Evolutionary conservation across 2,797 vertebrate species (phyloP).

Genomic region (Betta splendens): DNA sequence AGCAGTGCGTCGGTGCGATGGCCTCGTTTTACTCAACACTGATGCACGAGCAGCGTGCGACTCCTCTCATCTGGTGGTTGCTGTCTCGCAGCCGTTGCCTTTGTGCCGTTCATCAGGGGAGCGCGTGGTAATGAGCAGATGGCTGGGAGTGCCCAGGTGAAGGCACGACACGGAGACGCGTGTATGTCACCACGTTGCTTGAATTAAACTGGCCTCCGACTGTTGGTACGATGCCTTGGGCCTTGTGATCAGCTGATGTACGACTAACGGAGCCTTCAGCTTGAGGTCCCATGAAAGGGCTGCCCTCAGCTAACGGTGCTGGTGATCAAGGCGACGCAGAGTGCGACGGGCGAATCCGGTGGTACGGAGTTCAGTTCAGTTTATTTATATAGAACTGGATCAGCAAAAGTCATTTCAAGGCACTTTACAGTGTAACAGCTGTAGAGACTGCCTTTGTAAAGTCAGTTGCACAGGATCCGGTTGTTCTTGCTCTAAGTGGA

Average conservation of each 20-base stretch:
- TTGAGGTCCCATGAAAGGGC: constrained; percentile 29
- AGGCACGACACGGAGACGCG: constrained; percentile 24
- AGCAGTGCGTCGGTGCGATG: background rate
- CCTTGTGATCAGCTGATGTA: constrained; percentile 53
- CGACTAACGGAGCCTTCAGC: constrained; percentile 44
- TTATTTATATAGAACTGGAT: too few relatives aligned
- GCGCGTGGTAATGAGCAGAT: constrained; percentile 53
- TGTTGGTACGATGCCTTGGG: constrained; percentile 22
- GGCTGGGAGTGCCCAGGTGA: constrained; percentile 43
- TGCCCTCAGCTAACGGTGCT: constrained; percentile 4
- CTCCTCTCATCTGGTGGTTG: constrained; percentile 6
- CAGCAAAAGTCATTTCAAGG: too few relatives aligned
- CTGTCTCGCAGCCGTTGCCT: constrained; percentile 15
- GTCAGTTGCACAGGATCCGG: background rate
- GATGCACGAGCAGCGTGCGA: constrained; percentile 2
- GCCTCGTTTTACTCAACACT: background rate
- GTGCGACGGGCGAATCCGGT: constrained; percentile 6
- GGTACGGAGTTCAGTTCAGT: background rate
- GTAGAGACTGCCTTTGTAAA: too few relatives aligned
- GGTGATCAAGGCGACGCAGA: constrained; percentile 11
- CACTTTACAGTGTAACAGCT: too few relatives aligned
- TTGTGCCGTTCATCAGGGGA: constrained; percentile 14
- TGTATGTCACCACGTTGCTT: constrained; percentile 35
- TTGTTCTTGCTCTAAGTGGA: background rate
- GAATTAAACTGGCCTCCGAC: constrained; percentile 39